phyloP scores from a whole-genome alignment of 2,797 vertebrate genomes.

The Salarias fasciatus region DNA sequence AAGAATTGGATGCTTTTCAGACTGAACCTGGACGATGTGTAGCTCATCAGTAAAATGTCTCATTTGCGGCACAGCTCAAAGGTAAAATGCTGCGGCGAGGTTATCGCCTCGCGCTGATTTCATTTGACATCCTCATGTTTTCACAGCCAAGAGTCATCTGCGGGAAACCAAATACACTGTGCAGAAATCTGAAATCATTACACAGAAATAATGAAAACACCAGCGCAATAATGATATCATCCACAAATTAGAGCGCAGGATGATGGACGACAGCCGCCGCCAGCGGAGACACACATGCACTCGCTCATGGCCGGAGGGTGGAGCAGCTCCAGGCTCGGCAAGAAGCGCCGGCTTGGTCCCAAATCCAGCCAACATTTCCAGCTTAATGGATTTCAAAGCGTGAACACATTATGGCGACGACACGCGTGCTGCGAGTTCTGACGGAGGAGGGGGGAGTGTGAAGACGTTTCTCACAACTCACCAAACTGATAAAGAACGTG shows the following conservation, averaged over 20 bases:
- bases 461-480: not conserved
- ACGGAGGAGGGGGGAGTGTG: constrained; percentile 36
- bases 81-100: too few relatives aligned
- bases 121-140: constrained; percentile 6
- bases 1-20: too few relatives aligned
- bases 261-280: constrained; percentile 26
- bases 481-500: too few relatives aligned
- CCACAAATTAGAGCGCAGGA: constrained; percentile 29
- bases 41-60: too few relatives aligned
- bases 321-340: constrained; percentile 4
- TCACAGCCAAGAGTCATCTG: too few relatives aligned
- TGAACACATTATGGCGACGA: constrained; percentile 33
- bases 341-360: constrained; percentile 9
- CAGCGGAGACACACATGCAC: constrained; percentile 2
- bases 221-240: constrained; percentile 35
- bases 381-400: constrained; percentile 42
- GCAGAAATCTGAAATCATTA: constrained; percentile 9
- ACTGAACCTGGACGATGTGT: too few relatives aligned
- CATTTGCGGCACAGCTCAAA: too few relatives aligned
- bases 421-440: constrained; percentile 12
- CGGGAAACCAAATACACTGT: too few relatives aligned
- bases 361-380: constrained; percentile 39
- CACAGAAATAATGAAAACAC: constrained; percentile 29
- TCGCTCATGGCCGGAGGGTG: not conserved
- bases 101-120: not conserved